Base-by-base conservation (phyloP, 2,113 vertebrate species). In the Neofelis nebulosa region DNA sequence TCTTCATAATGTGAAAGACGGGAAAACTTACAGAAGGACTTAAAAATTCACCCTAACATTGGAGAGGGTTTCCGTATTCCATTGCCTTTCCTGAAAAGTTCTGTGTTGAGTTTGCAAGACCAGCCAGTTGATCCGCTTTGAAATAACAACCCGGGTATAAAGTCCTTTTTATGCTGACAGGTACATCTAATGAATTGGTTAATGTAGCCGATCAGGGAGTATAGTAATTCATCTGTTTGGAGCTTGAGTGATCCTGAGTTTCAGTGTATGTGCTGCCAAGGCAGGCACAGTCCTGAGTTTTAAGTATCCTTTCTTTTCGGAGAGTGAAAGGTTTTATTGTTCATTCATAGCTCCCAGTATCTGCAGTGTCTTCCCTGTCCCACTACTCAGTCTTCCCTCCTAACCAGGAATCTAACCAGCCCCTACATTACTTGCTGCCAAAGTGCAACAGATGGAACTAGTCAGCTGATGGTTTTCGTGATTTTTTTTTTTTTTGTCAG, bases 131-230 rank as follows among this genome's bases (percentile, higher is more conserved):
- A 57, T 95, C 71, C 90, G 68, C 89, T 95, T 94, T 95, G 73
- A 92, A 92, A 92, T 95, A 82, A 93, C 66, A 79, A 78, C 41
- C 55, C 69, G 65, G 50, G 45, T 79, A 69, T 84, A 95, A 94
- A 80, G 80, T 94, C 38, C 11, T 84, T 85, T 84, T 84, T 78
- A 74, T 57, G 86, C 55, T 41, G 73, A 89, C 19, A 45, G 65
- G 33, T 63, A 95, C 55, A 57, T 78, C 19, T 86, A 68, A 96
- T 83, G 91, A 97, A 25, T 76, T 27, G 31, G 78, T 91, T 92
- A 83, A 69, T 82, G 61, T 95, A 73, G 73, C 19, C 5, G 80
- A 45, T 23, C 61, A 71, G 48, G 66, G 73, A 84, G 38, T 86
- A 69, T 73, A 55, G 41, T 88, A 91, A 88, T 94, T 87, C 31